Evolutionary conservation across 2,113 vertebrate genomes (phyloP).

Genomic region (Ptyas mucosa): DNA sequence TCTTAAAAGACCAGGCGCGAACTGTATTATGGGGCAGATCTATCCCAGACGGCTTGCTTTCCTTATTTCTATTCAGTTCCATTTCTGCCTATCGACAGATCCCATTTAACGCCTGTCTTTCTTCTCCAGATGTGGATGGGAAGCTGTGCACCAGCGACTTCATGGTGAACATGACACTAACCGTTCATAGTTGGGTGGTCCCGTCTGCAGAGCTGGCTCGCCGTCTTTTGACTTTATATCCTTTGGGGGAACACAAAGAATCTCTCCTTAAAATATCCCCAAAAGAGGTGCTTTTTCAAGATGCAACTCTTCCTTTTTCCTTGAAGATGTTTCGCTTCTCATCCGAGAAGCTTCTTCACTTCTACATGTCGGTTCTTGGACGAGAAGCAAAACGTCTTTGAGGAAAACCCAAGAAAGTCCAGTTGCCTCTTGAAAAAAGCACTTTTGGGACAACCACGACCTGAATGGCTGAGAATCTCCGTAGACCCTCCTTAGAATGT

Average conservation of each 20-base stretch:
- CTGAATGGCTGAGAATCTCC: not conserved
- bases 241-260: conserved; percentile 12
- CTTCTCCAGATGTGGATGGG: conserved; percentile 55
- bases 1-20: not conserved
- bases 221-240: conserved; percentile 67
- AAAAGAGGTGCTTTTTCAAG: not conserved
- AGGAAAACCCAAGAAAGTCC: not conserved
- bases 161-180: conserved; percentile 64
- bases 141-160: conserved; percentile 55
- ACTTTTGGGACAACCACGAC: not conserved
- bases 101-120: not conserved
- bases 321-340: not conserved
- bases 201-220: conserved; percentile 60
- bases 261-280: not conserved
- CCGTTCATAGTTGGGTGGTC: conserved; percentile 70
- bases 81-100: not conserved
- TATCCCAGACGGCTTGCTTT: not conserved
- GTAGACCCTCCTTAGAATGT: not conserved
- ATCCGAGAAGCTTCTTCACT: not conserved
- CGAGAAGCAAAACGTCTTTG: not conserved
- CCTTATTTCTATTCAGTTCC: not conserved
- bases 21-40: no score
- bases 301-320: not conserved
- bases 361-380: not conserved
- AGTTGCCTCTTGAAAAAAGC: not conserved